phyloP scores from a whole-genome alignment of 1,140 invertebrate species.

The Aphidius ervi region DNA sequence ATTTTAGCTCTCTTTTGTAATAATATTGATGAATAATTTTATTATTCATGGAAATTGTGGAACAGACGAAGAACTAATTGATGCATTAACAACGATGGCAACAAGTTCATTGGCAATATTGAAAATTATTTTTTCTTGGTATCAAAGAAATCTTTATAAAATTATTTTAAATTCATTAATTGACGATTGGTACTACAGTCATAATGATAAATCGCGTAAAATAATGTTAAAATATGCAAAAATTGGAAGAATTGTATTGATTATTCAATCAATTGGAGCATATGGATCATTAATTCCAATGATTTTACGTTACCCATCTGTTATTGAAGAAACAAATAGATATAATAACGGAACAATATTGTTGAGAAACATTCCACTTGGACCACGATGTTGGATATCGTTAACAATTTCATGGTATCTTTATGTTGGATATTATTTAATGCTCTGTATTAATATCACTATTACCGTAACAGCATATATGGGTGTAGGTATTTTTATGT shows the following conservation, averaged over 20 bases:
- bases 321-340: no score
- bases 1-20: no score
- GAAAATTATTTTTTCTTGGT: conserved; percentile 14
- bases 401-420: background rate
- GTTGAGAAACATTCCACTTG: background rate
- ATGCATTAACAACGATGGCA: conserved; percentile 10
- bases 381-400: background rate
- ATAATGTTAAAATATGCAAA: conserved; percentile 14
- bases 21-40: conserved; percentile 10
- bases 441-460: background rate
- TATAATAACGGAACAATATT: no score
- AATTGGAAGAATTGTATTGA: conserved; percentile 3
- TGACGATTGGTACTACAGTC: conserved; percentile 6
- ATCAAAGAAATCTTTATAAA: conserved; percentile 4
- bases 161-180: conserved; percentile 5
- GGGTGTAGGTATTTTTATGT: background rate
- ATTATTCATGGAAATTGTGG: conserved; percentile 16
- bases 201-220: background rate
- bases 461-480: background rate
- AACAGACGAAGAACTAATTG: conserved; percentile 9
- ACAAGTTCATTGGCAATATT: conserved; percentile 14
- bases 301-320: background rate
- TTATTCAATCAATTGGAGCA: conserved; percentile 1
- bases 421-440: background rate
- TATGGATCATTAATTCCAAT: conserved; percentile 5